Evolutionary conservation across 1,140 invertebrate species (phyloP).

Genomic region (Diorhabda sublineata): DNA sequence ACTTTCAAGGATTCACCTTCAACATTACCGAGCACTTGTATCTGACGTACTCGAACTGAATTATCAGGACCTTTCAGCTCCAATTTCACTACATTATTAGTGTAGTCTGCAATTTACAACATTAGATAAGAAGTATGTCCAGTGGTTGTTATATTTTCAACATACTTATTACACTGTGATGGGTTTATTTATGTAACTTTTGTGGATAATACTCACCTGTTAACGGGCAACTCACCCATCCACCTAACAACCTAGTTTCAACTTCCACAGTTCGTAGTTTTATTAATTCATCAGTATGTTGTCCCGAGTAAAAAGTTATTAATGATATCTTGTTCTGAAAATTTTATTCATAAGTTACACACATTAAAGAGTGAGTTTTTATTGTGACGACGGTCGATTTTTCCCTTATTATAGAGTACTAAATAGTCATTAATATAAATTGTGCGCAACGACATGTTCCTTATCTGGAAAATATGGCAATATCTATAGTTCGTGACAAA

Average conservation of each 20-base stretch:
- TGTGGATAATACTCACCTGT: conserved; percentile 50
- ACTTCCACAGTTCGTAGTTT: conserved; percentile 79
- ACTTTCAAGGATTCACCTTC: conserved; percentile 53
- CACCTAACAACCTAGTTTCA: conserved; percentile 67
- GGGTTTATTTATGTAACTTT: too few species aligned
- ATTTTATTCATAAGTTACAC: too few species aligned
- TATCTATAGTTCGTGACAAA: too few species aligned
- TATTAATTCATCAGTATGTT: conserved; percentile 72
- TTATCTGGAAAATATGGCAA: too few species aligned
- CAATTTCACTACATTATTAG: conserved; percentile 62
- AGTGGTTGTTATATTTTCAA: too few species aligned
- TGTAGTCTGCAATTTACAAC: conserved; percentile 45
- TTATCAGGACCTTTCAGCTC: conserved; percentile 90
- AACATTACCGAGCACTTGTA: conserved; percentile 60
- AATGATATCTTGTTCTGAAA: conserved; percentile 85
- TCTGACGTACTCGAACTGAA: conserved; percentile 81
- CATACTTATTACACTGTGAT: too few species aligned
- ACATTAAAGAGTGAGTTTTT: too few species aligned
- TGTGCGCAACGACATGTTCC: too few species aligned
- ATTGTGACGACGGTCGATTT: too few species aligned
- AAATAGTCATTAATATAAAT: too few species aligned
- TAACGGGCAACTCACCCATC: conserved; percentile 84
- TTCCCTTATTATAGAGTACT: too few species aligned
- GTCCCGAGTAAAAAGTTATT: conserved; percentile 76
- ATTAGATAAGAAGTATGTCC: too few species aligned